A percentile compares a stretch with the other conserved stretches of the same genome.
phyloP scores from a whole-genome alignment of 2,113 vertebrate genomes.

The Rhegmatorhina hoffmannsi region DNA sequence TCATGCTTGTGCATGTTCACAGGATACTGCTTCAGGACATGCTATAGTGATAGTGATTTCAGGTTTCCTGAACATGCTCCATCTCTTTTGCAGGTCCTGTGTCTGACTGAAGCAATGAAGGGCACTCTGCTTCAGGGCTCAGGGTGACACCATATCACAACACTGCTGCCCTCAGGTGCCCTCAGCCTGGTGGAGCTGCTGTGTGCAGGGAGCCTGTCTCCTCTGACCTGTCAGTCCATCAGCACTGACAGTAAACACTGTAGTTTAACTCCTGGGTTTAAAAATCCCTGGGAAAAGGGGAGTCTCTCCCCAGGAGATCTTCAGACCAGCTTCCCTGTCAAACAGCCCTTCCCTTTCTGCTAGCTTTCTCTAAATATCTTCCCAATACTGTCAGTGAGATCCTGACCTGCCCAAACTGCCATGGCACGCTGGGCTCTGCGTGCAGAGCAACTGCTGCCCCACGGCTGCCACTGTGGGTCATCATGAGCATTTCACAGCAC shows the following conservation, averaged over 20 bases:
- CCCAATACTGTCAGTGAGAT: background rate
- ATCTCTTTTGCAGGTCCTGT: background rate
- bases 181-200: background rate
- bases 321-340: background rate
- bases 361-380: background rate
- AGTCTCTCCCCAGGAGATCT: background rate
- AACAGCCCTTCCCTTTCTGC: background rate
- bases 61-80: background rate
- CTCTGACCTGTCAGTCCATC: background rate
- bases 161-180: background rate
- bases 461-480: background rate
- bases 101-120: background rate
- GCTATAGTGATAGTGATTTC: background rate
- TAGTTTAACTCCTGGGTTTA: background rate
- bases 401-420: rapidly evolving
- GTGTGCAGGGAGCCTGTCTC: background rate
- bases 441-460: background rate
- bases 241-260: background rate
- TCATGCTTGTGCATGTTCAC: background rate
- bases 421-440: background rate
- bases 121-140: background rate
- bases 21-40: background rate
- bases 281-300: background rate
- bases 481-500: background rate
- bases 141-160: background rate